These are phyloP conservation scores for Neoscelio sp. DNA, from an alignment of 2,888 invertebrate genomes.

Conservation along the genomic window DNA sequence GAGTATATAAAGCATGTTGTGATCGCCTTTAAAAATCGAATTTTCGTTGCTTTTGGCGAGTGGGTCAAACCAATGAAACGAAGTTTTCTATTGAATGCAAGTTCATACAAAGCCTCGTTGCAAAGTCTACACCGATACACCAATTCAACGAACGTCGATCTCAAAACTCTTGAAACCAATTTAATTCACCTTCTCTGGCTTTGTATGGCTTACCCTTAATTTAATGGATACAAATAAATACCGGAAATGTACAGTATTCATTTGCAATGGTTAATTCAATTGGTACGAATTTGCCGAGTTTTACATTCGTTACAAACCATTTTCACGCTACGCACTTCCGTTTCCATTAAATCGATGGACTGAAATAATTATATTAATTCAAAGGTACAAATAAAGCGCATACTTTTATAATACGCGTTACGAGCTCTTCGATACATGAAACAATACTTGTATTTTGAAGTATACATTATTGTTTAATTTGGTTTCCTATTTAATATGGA, in stretches of 20 bases:
- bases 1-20: conserved; percentile 47
- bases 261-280: conserved; percentile 20
- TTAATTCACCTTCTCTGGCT: conserved; percentile 39
- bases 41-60: conserved; percentile 57
- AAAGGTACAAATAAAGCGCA: conserved; percentile 7
- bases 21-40: conserved; percentile 59
- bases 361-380: conserved; percentile 25
- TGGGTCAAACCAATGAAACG: conserved; percentile 57
- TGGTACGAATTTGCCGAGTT: conserved; percentile 27
- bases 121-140: conserved; percentile 52
- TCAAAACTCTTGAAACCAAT: conserved; percentile 56
- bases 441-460: neutral
- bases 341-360: conserved; percentile 9
- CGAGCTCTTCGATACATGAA: neutral
- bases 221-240: conserved; percentile 47
- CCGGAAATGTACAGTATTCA: conserved; percentile 28
- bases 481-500: too few relatives aligned
- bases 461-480: too few relatives aligned
- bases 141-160: conserved; percentile 39
- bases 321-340: conserved; percentile 2
- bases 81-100: conserved; percentile 59
- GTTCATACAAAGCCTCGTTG: conserved; percentile 54
- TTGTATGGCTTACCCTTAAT: conserved; percentile 41
- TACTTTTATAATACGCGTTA: too few relatives aligned
- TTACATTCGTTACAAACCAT: conserved; percentile 31